Conservation (phyloP, 2,888 invertebrate genomes). For the Tetropium fuscum region DNA sequence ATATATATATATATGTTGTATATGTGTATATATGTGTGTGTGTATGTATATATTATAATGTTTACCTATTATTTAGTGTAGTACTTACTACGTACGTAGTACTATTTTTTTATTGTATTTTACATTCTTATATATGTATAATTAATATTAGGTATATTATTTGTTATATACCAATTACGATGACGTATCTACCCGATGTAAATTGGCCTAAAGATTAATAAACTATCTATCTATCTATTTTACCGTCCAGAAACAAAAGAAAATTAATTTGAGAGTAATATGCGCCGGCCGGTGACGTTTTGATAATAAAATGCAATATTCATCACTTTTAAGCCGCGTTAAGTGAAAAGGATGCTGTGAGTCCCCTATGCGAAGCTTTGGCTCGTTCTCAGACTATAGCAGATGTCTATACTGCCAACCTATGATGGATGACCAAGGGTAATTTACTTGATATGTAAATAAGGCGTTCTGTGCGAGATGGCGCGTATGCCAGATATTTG, state of each 20-base stretch:
- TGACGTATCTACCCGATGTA: too few relatives aligned
- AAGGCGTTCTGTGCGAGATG: conserved; percentile 8
- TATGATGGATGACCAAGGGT: conserved; percentile 45
- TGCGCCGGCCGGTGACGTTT: conserved; percentile 6
- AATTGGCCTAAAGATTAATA: background rate
- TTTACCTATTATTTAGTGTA: too few relatives aligned
- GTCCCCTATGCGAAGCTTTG: background rate
- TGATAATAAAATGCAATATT: conserved; percentile 27
- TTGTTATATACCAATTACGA: too few relatives aligned
- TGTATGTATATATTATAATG: too few relatives aligned
- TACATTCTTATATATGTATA: too few relatives aligned
- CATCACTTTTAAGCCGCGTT: conserved; percentile 23
- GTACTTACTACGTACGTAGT: too few relatives aligned
- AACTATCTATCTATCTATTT: background rate
- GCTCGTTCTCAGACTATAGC: conserved; percentile 25
- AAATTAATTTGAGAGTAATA: conserved; percentile 7
- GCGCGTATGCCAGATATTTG: background rate
- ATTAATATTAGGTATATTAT: too few relatives aligned
- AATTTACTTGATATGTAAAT: conserved; percentile 51
- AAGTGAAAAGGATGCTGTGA: background rate
- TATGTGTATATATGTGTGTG: too few relatives aligned
- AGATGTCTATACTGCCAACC: conserved; percentile 35
- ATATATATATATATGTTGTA: too few relatives aligned
- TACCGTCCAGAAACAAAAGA: background rate
- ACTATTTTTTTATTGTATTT: too few relatives aligned